These are phyloP conservation scores for Spodoptera litura DNA, from an alignment of 1,140 invertebrate genomes.

Conservation along the genomic window DNA sequence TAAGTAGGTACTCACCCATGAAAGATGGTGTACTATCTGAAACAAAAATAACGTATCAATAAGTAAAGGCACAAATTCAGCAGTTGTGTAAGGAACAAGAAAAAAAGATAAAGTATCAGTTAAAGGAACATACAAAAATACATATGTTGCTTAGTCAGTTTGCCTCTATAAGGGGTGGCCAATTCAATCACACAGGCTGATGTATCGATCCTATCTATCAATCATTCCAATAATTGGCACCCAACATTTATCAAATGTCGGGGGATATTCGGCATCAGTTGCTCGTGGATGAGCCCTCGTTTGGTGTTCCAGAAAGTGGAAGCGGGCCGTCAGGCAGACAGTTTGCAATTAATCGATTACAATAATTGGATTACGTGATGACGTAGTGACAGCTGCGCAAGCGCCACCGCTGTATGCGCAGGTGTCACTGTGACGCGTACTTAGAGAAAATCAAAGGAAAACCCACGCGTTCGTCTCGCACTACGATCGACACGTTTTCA, in stretches of 20 bases:
- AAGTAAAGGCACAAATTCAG: background rate
- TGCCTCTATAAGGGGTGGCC: too few relatives aligned
- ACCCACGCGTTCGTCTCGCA: slow-evolving; percentile 60
- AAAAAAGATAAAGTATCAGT: too few relatives aligned
- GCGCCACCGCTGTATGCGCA: slow-evolving; percentile 67
- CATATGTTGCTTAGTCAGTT: too few relatives aligned
- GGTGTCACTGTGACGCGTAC: slow-evolving; percentile 65
- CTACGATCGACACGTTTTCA: slow-evolving; percentile 58
- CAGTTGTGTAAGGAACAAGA: too few relatives aligned
- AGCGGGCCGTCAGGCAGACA: slow-evolving; percentile 62
- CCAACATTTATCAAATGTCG: slow-evolving; percentile 48
- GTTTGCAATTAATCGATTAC: slow-evolving; percentile 74
- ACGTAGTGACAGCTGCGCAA: slow-evolving; percentile 74
- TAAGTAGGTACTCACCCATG: background rate
- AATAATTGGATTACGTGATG: slow-evolving; percentile 71
- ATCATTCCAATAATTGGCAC: slow-evolving; percentile 4
- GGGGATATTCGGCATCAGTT: slow-evolving; percentile 42
- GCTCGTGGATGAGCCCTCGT: slow-evolving; percentile 43
- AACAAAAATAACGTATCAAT: slow-evolving; percentile 16
- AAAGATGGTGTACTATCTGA: background rate
- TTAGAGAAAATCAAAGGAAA: slow-evolving; percentile 76
- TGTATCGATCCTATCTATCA: too few relatives aligned
- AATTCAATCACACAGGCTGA: too few relatives aligned
- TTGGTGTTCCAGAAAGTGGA: slow-evolving; percentile 56
- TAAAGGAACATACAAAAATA: too few relatives aligned